Percentiles rank a stretch among this genome's conserved stretches.
Conservation (phyloP, 2,113 vertebrate genomes). For the Ceyx cyanopectus region DNA sequence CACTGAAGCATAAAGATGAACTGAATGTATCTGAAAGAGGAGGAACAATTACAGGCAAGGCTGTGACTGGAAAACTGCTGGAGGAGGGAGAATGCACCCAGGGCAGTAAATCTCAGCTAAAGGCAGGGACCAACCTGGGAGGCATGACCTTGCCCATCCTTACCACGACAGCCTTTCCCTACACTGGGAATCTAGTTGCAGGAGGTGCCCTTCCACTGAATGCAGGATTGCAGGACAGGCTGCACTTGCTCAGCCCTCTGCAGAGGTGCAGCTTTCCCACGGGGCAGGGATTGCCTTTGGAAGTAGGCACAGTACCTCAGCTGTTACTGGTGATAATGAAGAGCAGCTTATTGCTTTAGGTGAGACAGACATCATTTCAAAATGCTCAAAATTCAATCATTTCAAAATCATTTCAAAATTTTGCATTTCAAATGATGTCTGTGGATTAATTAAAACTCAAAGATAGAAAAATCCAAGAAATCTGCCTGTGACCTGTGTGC, state of each 20-base stretch:
- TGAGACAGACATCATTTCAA: neutral
- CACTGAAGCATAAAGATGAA: neutral
- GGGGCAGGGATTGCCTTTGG: neutral
- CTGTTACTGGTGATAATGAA: neutral
- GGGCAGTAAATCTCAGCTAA: neutral
- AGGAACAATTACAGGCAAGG: constrained; percentile 20
- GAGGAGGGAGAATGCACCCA: neutral
- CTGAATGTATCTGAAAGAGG: neutral
- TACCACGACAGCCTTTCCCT: neutral
- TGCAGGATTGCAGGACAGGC: neutral
- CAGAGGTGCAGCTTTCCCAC: neutral
- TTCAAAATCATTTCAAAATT: too few species aligned
- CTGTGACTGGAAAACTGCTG: constrained; percentile 6
- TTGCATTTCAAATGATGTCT: neutral
- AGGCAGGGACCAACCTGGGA: neutral
- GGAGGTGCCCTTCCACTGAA: neutral
- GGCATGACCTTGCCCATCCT: constrained; percentile 11
- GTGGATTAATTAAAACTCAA: neutral
- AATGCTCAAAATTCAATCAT: too few species aligned
- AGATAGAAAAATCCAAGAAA: neutral
- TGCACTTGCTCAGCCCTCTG: neutral
- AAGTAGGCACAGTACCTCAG: neutral
- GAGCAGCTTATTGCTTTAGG: neutral
- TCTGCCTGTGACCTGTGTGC: neutral
- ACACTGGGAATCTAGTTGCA: neutral